A percentile compares a stretch with the other conserved stretches of the same genome.
Conservation (phyloP, 92 coral and sea anemone genomes). For the Parazoanthus darwini region DNA sequence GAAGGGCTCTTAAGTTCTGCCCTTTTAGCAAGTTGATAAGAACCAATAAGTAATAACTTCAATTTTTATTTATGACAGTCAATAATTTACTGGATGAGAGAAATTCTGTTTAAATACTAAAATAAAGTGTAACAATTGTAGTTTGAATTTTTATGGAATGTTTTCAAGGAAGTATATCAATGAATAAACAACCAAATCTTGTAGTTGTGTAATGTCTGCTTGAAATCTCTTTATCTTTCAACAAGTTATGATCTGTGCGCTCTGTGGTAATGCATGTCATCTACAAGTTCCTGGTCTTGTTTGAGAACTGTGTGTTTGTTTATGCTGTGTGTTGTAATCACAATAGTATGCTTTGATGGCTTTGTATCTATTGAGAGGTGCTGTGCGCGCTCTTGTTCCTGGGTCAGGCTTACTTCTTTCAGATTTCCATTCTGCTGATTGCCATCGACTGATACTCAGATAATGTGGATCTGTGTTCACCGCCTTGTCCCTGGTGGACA, state of each 20-base stretch:
- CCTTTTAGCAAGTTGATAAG: too few species aligned
- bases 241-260: neutral
- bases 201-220: neutral
- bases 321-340: conserved; percentile 57
- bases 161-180: neutral
- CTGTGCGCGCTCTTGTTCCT: conserved; percentile 63
- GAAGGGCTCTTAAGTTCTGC: too few species aligned
- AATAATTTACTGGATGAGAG: neutral
- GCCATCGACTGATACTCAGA: conserved; percentile 86
- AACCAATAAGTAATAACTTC: too few species aligned
- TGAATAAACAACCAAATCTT: too few species aligned
- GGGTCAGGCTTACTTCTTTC: conserved; percentile 64
- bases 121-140: neutral
- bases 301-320: neutral
- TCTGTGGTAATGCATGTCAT: neutral
- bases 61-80: too few species aligned
- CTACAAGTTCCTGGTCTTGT: conserved; percentile 4
- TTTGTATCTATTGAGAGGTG: conserved; percentile 75
- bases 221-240: neutral
- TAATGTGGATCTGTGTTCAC: conserved; percentile 88
- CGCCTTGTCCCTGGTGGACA: conserved; percentile 46
- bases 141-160: neutral
- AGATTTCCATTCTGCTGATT: conserved; percentile 84
- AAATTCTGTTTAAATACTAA: too few species aligned
- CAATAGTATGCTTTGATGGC: conserved; percentile 76